phyloP scores from a whole-genome alignment of 2,888 invertebrate genomes.

The Lacanobia wlatinum region DNA sequence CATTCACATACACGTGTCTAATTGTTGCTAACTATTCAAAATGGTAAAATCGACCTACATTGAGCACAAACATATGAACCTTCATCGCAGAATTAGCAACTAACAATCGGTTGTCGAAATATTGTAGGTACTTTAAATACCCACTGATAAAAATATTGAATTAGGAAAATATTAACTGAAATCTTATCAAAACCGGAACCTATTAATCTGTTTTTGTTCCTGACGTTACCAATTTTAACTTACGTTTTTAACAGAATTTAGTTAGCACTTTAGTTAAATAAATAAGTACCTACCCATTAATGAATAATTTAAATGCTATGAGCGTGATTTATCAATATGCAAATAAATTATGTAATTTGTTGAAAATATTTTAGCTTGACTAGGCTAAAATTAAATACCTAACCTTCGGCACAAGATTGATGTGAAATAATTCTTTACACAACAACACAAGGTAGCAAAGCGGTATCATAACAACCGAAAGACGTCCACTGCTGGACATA shows the following conservation, averaged over 20 bases:
- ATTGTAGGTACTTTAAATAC: conserved; percentile 1
- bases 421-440: conserved; percentile 20
- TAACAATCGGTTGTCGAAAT: conserved; percentile 6
- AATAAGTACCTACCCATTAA: neutral
- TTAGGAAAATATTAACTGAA: conserved; percentile 17
- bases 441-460: neutral
- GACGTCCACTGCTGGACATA: too few species aligned
- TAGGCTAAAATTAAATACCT: conserved; percentile 7
- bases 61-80: conserved; percentile 17
- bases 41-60: conserved; percentile 56
- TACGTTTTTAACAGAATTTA: neutral
- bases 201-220: conserved; percentile 18
- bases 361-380: conserved; percentile 12
- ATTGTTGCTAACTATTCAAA: conserved; percentile 56
- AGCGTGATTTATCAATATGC: conserved; percentile 5
- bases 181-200: conserved; percentile 36
- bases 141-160: conserved; percentile 24
- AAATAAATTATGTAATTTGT: conserved; percentile 1
- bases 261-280: neutral
- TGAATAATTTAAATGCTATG: neutral
- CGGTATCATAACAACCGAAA: too few species aligned
- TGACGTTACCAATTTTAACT: neutral
- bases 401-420: conserved; percentile 17
- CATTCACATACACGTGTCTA: conserved; percentile 20
- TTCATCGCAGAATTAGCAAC: conserved; percentile 28